Evolutionary conservation across 1,140 invertebrate genomes (phyloP), one percentile per base, ranked within the genome.

Genomic region (Papilio polytes): DNA sequence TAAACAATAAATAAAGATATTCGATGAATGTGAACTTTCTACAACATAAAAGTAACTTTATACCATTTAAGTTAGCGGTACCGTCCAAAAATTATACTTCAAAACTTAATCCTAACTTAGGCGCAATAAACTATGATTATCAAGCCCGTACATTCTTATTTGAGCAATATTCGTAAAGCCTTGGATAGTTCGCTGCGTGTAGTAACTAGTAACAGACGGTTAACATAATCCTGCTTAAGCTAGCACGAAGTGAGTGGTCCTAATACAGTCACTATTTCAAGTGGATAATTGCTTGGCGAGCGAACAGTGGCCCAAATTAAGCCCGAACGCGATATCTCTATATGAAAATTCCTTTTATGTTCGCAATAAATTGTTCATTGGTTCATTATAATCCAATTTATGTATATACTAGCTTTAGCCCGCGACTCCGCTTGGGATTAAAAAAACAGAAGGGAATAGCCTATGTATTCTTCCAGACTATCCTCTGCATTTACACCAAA

Each of bases 231-330:
- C 88, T 74, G 81, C 88, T 87, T 90, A 91, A 93, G 88, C 89
- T 85, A 78, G 87, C 87, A 88, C 90, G 85, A 90, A 89, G 89
- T 91, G 91, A 93, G 87, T 91, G 87, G 85, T 88, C 80, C 89
- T 92, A 93, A 92, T 91, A 90, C 86, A 80, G 85, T 80, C 88
- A 91, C 90, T 91, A 93, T 93, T 93, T 93, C 87, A 92, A 88
- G 87, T 90, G 92, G 90, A 93, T 93, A 93, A 93, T 93, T 93
- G 90, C 89, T 87, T 87, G 86, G 89, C 86, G 80, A 83, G 85
- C 82, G 82, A 85, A 85, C 85, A 82, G 73, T 80, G 70, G 70
- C 80, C 76, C 83, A 88, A 88, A 91, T 90, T 91, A 91, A 82
- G 81, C 73, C 77, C 76, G 63, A 82, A 70, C 74, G 80, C 83